Conservation (phyloP, 2,797 vertebrate genomes). For the Syngnathus rostellatus region DNA sequence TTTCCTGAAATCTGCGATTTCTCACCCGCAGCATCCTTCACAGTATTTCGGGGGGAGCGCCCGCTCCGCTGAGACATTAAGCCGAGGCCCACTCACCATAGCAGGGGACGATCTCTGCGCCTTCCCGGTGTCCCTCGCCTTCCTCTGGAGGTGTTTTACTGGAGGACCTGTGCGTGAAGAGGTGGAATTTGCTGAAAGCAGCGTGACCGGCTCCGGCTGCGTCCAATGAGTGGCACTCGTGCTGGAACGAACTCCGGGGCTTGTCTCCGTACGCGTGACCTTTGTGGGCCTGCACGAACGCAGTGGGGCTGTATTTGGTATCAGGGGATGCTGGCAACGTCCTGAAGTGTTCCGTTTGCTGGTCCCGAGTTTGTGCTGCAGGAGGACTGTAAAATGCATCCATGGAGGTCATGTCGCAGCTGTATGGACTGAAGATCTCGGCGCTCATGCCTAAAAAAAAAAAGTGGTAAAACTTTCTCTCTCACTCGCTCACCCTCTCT, state of each 20-base stretch:
- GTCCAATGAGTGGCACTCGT: constrained; percentile 90
- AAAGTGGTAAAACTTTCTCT: constrained; percentile 42
- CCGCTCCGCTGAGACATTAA: background rate
- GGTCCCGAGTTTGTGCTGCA: constrained; percentile 82
- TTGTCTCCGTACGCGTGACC: constrained; percentile 85
- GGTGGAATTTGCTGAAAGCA: constrained; percentile 89
- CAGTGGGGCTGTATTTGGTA: constrained; percentile 83
- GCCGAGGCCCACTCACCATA: constrained; percentile 79
- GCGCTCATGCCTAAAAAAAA: constrained; percentile 82
- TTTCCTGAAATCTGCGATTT: too few relatives aligned
- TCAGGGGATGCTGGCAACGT: constrained; percentile 81
- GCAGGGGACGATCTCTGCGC: constrained; percentile 76
- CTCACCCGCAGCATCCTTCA: background rate
- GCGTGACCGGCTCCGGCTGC: constrained; percentile 75
- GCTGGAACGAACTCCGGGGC: constrained; percentile 82
- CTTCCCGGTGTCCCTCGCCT: constrained; percentile 78
- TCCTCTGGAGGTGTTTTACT: constrained; percentile 87
- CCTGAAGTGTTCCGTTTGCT: constrained; percentile 84
- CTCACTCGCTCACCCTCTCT: constrained; percentile 10
- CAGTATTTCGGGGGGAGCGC: background rate
- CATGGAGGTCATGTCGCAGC: constrained; percentile 89
- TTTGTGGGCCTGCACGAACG: constrained; percentile 85
- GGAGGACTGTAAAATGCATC: constrained; percentile 92
- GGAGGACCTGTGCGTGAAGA: constrained; percentile 83
- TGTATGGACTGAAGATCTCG: constrained; percentile 91